Evolutionary conservation across 2,888 invertebrate species (phyloP), one percentile per base, ranked within the genome.

Genomic region (Hololepta plana): DNA sequence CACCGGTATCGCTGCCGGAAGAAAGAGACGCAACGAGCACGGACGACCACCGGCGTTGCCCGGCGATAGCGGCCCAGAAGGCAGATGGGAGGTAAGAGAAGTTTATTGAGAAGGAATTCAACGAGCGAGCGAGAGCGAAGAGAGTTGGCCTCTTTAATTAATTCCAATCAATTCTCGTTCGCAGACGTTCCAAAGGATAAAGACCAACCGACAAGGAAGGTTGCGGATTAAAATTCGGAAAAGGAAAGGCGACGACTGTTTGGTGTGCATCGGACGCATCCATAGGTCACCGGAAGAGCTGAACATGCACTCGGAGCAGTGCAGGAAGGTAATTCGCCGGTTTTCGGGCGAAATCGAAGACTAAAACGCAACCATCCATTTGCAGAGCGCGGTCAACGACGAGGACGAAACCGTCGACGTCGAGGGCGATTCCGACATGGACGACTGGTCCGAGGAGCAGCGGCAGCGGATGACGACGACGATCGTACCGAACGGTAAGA

Each of bases 401-500:
- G 72, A 73, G 47, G 71, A 72, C 38, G 73, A 73, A 51, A 67
- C 69, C 1, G 71, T 73, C 4, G 73, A 73, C 38, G 71, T 69
- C 10, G 71, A 70, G 45, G 68, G 67, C 3, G 60, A 61, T 38
- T 52, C 54, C 9, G 62, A 62, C 35, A 59, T 59, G 38, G 67
- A 68, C 41, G 67, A 67, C 38, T 67, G 67, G 67, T 45, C 49
- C 9, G 53, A 53, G 37, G 45, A 43, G 15, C 52, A 52, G 37
- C 38, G 53, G 26, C 42, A 52, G 35, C 35, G 50, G 28, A 45
- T n/a, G n/a, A n/a, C n/a, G n/a, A n/a, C n/a, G n/a, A n/a, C n/a
- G n/a, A n/a, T n/a, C n/a, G n/a, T n/a, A n/a, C n/a, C n/a, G n/a
- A n/a, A n/a, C n/a, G n/a, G n/a, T n/a, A n/a, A n/a, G n/a, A n/a